These are phyloP conservation scores for Leptoclinus maculatus DNA, from an alignment of 2,797 vertebrate species.

Conservation along the genomic window DNA sequence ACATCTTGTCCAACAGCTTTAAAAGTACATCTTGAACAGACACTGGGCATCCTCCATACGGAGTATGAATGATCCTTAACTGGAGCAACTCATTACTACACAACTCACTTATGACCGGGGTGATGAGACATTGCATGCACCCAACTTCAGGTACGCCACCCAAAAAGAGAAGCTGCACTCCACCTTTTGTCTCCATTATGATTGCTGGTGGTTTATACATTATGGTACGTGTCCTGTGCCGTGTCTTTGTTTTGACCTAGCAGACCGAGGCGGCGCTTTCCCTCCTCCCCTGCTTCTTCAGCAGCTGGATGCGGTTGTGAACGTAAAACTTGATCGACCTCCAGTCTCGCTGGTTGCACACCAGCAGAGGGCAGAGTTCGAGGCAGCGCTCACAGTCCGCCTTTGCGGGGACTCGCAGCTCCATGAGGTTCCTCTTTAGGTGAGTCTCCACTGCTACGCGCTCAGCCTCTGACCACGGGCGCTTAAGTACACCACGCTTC, in stretches of 20 bases:
- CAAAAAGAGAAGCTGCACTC: slow-evolving; percentile 26
- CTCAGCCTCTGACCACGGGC: slow-evolving; percentile 87
- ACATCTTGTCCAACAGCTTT: slow-evolving; percentile 50
- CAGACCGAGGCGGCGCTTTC: slow-evolving; percentile 72
- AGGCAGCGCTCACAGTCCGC: slow-evolving; percentile 87
- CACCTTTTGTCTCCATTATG: slow-evolving; percentile 35
- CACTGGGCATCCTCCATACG: slow-evolving; percentile 27
- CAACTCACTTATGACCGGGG: slow-evolving; percentile 48
- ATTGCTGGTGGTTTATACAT: slow-evolving; percentile 74
- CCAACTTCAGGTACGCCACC: slow-evolving; percentile 29
- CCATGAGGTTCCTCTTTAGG: slow-evolving; percentile 84
- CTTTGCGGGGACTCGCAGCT: slow-evolving; percentile 85
- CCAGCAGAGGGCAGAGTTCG: slow-evolving; percentile 86
- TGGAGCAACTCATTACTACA: slow-evolving; percentile 52
- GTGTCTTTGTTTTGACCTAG: slow-evolving; percentile 46
- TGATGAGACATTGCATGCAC: slow-evolving; percentile 23
- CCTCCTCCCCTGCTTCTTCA: slow-evolving; percentile 85
- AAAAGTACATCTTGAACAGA: slow-evolving; percentile 39
- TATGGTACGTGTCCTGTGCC: slow-evolving; percentile 26
- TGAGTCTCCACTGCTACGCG: slow-evolving; percentile 86
- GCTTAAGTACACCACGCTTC: slow-evolving; percentile 86
- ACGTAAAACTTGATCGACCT: slow-evolving; percentile 88
- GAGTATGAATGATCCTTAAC: slow-evolving; percentile 12
- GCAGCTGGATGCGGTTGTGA: slow-evolving; percentile 88
- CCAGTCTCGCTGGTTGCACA: slow-evolving; percentile 88